Conservation (phyloP, 2,888 invertebrate species). For the Scaptomyza cyrtandrae region DNA sequence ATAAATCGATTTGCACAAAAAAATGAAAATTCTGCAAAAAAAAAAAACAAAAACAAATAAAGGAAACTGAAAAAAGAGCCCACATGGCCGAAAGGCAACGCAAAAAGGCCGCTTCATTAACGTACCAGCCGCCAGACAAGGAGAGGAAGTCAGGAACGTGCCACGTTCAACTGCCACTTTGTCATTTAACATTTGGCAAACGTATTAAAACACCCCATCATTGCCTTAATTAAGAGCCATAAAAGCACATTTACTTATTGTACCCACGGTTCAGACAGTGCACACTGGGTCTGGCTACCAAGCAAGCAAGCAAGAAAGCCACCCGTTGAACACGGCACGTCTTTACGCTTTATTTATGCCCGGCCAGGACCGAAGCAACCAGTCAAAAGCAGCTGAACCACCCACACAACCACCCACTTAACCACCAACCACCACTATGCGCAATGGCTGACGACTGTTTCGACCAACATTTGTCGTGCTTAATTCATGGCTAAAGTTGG, state of each 20-base stretch:
- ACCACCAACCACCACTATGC: conserved; percentile 8
- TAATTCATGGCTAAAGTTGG: conserved; percentile 83
- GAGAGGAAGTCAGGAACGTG: conserved; percentile 35
- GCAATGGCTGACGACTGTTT: conserved; percentile 37
- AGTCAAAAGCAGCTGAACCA: conserved; percentile 16
- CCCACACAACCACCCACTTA: background rate
- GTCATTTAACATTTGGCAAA: conserved; percentile 83
- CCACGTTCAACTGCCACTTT: conserved; percentile 55
- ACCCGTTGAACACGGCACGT: conserved; percentile 51
- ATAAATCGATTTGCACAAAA: conserved; percentile 31
- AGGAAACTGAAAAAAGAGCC: conserved; percentile 8
- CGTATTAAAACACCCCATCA: conserved; percentile 85
- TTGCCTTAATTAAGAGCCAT: conserved; percentile 85
- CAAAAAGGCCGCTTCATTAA: background rate
- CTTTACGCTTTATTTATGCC: conserved; percentile 73
- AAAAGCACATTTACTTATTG: conserved; percentile 84
- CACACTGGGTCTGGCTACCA: conserved; percentile 2
- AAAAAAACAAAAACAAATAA: no score
- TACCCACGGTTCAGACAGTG: conserved; percentile 32
- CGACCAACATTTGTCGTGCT: conserved; percentile 73
- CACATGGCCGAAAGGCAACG: conserved; percentile 9
- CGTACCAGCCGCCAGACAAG: background rate
- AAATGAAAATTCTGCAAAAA: background rate
- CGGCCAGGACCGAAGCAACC: conserved; percentile 16
- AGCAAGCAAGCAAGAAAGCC: background rate